Evolutionary conservation across 2,797 vertebrate species (phyloP).

Genomic region (Falco naumanni): DNA sequence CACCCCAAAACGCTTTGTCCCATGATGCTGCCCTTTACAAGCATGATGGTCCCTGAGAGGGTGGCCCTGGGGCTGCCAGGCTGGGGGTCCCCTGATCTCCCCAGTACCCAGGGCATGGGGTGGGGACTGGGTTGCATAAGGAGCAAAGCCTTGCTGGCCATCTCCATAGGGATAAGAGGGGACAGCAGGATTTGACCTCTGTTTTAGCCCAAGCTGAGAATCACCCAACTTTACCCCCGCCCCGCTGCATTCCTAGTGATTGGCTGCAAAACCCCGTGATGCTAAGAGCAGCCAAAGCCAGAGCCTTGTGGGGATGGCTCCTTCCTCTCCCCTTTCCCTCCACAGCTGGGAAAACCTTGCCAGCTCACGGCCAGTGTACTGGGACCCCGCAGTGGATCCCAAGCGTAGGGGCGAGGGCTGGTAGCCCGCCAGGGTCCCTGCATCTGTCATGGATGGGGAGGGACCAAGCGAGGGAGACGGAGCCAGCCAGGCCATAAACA

Average conservation of each 20-base stretch:
- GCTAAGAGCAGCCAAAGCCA: neutral
- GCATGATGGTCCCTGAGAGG: neutral
- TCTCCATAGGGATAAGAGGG: accelerated
- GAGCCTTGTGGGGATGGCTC: accelerated
- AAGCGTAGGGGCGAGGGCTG: accelerated
- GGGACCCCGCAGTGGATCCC: accelerated
- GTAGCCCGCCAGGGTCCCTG: neutral
- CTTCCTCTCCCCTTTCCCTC: neutral
- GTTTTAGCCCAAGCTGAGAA: neutral
- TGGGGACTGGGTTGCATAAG: neutral
- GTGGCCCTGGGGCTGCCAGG: neutral
- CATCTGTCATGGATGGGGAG: neutral
- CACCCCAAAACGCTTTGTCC: neutral
- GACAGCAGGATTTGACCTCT: neutral
- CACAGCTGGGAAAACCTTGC: neutral
- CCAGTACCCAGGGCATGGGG: accelerated
- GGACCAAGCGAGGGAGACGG: accelerated
- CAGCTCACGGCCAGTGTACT: accelerated
- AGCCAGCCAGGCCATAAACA: accelerated
- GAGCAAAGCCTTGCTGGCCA: neutral
- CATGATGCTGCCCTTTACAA: neutral
- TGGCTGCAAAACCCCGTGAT: neutral
- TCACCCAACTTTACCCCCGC: neutral
- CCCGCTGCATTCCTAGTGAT: neutral
- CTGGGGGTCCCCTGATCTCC: neutral